Percentiles rank a stretch among this genome's conserved stretches.
phyloP scores from a whole-genome alignment of 2,113 vertebrate genomes.

The Taurulus bubalis region DNA sequence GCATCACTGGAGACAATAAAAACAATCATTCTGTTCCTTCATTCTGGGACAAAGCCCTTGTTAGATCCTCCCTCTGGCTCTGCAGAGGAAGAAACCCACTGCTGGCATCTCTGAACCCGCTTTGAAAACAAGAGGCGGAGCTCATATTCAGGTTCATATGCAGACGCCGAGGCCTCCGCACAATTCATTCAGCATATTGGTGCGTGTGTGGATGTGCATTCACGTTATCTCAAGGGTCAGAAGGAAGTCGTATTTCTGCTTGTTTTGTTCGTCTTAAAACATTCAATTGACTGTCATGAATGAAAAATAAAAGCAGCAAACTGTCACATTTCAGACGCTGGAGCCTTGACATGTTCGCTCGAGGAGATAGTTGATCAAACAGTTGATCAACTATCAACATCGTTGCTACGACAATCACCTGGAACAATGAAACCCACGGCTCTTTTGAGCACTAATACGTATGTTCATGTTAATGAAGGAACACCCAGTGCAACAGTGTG shows the following conservation, averaged over 20 bases:
- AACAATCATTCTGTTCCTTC: slow-evolving; percentile 14
- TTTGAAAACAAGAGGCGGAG: neutral
- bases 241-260: no score
- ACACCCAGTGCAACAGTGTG: no score
- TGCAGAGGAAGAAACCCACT: slow-evolving; percentile 10
- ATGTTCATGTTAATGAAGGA: neutral
- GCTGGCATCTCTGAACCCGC: neutral
- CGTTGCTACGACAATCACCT: no score
- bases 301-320: neutral
- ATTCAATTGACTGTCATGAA: neutral
- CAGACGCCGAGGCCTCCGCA: neutral
- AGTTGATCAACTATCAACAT: no score
- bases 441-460: no score
- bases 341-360: neutral
- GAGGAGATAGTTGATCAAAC: neutral
- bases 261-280: no score
- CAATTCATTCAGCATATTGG: no score
- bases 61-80: slow-evolving; percentile 13
- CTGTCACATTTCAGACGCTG: neutral
- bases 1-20: slow-evolving; percentile 44
- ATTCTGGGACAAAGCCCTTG: slow-evolving; percentile 38
- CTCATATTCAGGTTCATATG: neutral
- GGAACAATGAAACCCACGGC: no score
- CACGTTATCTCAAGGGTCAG: neutral
- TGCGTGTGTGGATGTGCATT: no score